Evolutionary conservation across 2,888 invertebrate genomes (phyloP), one percentile per base, ranked within the genome.

Genomic region (Minunthozetes semirufus): DNA sequence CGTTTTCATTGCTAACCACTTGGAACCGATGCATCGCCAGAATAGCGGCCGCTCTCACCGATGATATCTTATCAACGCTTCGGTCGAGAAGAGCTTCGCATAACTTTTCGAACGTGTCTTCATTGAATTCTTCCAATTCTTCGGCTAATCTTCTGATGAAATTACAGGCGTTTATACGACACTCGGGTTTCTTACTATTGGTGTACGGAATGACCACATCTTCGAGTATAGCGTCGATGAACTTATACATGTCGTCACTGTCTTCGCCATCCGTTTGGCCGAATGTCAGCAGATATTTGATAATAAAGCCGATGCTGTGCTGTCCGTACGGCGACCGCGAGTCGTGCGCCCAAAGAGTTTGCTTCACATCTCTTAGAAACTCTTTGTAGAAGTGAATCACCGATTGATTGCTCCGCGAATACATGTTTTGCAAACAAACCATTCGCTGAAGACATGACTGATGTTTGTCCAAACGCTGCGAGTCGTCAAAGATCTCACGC

Each of bases 11-110:
- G 70, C 84, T 84, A 0, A 93, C 92, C 80, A 91, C 89, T 82
- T 94, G 94, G 0, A 94, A 84, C 5, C 93, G 86, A 74, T 89
- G 88, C 56, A 94, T 84, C 0, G 92, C 91, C 38, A 88, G 82
- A 0, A 92, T 89, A 0, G 93, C 93, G 79, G 93, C 89, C 48
- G 89, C 88, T 25, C 94, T 86, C 3, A 94, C 90, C 72, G 88
- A 87, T 0, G 90, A 33, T 87, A 63, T 88, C 11, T 88, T 87
- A 81, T 94, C 94, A 27, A 19, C 46, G 6, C 19, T 38, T 15
- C 63, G 42, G 38, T 72, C 25, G 22, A 50, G 11, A 2, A 74
- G 17, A 48, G 25, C 74, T 33, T 59, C 19, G 27, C 59, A 33
- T 17, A 76, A 19, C 29, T 22, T 46, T n/a, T 63, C 22, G 13